Evolutionary conservation across 53 echinoderm and acorn worm genomes (phyloP), one percentile per base, ranked within the genome.

Genomic region (Arbacia lixula): DNA sequence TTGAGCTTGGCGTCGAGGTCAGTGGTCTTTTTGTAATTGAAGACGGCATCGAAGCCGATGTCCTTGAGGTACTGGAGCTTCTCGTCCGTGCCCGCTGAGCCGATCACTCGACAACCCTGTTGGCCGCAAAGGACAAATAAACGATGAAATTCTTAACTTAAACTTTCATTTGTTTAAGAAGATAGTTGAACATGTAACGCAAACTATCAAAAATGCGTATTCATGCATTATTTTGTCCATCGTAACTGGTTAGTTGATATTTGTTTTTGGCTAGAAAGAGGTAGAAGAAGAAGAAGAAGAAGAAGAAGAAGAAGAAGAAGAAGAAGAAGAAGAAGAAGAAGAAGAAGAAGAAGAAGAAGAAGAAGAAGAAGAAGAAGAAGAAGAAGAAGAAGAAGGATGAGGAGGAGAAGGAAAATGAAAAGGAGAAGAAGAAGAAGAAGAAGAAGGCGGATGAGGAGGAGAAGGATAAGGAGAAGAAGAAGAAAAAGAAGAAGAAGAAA

Each of bases 41-140:
- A 92, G 37, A 88, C 92, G 53, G 87, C 92, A 82, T 95, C 95
- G 54, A 90, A 95, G 3, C 95, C 95, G 32, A 95, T 43, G 28
- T 89, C 91, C 52, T 83, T 84, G 3, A 88, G 84, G 25, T 88
- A 88, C 16, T 72, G 57, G 3, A 83, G 27, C 53, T 88, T 88
- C 37, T 88, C 88, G 34, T 88, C 88, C 4, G 72, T 65, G 14
- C 88, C 88, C 2, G 72, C 88, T 20, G 88, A 88, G 14, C 88
- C 88, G 22, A 88, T 83, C n/a, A 88, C 88, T 60, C 72, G 81
- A 51, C 88, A 88, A 39, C 88, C 88, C 88, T 86, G 25, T n/a
- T n/a, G n/a, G n/a, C n/a, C n/a, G n/a, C 3, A 16, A 50, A n/a
- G 26, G 31, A 69, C n/a, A n/a, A n/a, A n/a, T n/a, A n/a, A n/a